Evolutionary conservation across 2,113 vertebrate species (phyloP), one percentile per base, ranked within the genome.

Genomic region (Chaetodon auriga): DNA sequence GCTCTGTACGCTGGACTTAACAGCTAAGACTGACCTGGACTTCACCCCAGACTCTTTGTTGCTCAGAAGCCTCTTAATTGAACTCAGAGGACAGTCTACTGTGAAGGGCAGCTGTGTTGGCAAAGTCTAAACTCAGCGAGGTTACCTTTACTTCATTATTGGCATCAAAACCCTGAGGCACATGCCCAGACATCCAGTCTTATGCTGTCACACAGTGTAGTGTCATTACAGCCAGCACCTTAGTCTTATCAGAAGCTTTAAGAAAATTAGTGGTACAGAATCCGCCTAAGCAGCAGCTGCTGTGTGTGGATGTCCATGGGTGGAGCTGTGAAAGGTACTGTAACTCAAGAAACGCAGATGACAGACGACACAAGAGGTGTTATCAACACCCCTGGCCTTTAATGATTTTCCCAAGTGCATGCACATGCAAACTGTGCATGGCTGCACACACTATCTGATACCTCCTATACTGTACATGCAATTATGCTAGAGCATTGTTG

Each of bases 291-390:
- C 77, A 75, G 81, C 92, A 94, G 90, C 89, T 94, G 92, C 57
- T 78, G 76, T 77, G 83, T 83, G 90, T 90, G 85, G 55, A 82
- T 58, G 88, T 82, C 74, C 49, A 58, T 53, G 81, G 90, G 68
- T 68, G 78, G 74, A 68, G 89, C 80, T 3, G 38, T 48, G 65
- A 51, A 77, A 62, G 81, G 23, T 45, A 18, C 46, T 86, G 93
- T 95, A 91, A 94, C 87, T 82, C 78, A 93, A 94, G 81, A 68
- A 80, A 90, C 69, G 48, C 86, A 80, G 78, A 23, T 30, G 80
- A 89, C 94, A 94, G 94, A 93, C 88, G 92, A 92, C 71, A 78
- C 46, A 21, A 65, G 70, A 90, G 80, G 90, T 87, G 90, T 93
- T 46, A 90, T 87, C 86, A 87, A 90, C 93, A 90, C 86, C 81